Base-by-base conservation (phyloP, 2,888 invertebrate genomes). In the Hesperia comma region DNA sequence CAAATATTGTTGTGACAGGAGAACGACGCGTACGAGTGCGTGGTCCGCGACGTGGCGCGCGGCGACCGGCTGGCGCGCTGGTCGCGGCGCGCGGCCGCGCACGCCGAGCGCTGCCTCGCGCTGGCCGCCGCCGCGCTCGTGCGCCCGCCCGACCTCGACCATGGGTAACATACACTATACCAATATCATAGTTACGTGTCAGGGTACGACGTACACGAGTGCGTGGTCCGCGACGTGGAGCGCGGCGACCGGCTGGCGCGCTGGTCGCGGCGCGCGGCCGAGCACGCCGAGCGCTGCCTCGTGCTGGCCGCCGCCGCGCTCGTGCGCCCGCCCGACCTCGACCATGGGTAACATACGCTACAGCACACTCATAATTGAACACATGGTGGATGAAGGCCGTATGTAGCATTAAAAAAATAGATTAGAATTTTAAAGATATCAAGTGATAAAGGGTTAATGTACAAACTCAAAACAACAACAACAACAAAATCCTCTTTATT, bases 241-340 rank as follows among this genome's bases (percentile, higher is more conserved):
- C 90, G 91, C 67, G 90, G 86, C 7, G 93, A 93, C 80, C 85
- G 87, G 0, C 77, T 93, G 77, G 82, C 92, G 74, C 80, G 83
- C 6, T 93, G 93, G 93, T 88, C 90, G 61, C 87, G 90, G 0
- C 83, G 84, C 68, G 87, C 84, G 37, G 84, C 92, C 68, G 86
- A 87, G 33, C 86, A 82, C 78, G 92, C 92, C 49, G 92, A 92
- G 80, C 87, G 92, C 43, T 92, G 92, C 72, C 84, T 93, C 8
- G 88, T 88, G 71, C 83, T 89, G 8, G 93, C 93, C 54, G 92
- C 92, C 68, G 92, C 90, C 70, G 92, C 92, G 58, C 86, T 93
- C 46, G 80, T 81, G 71, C 79, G 68, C 68, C 87, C 71, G 72
- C 80, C 56, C 0, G 87, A 90, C 64, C 86, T 87, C 41, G 88